Conservation (phyloP, 2,797 vertebrate species). For the Rhynchotus rufescens region DNA sequence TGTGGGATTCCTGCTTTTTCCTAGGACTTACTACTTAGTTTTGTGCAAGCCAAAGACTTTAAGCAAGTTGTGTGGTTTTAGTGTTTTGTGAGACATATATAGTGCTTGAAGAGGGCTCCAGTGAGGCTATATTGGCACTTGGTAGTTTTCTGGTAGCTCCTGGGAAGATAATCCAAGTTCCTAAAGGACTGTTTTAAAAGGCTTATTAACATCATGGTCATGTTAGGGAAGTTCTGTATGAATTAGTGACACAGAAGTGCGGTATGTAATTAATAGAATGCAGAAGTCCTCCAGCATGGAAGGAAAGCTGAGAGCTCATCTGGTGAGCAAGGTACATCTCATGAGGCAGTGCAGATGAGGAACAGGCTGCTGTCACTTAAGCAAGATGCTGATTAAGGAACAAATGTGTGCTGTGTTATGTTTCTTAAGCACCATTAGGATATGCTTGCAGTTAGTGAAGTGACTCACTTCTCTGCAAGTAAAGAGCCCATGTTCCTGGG, state of each 20-base stretch:
- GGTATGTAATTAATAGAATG: not conserved
- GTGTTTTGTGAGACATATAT: not conserved
- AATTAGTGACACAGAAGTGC: not conserved
- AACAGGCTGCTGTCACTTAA: not conserved
- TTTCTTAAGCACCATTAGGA: not conserved
- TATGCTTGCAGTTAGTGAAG: not conserved
- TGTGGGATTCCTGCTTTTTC: not conserved
- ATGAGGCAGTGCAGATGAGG: not conserved
- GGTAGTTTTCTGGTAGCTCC: not conserved
- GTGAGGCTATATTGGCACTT: fast-evolving
- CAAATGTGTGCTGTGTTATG: not conserved
- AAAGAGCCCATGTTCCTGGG: not conserved
- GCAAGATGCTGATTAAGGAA: not conserved
- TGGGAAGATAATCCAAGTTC: not conserved
- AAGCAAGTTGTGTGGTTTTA: not conserved
- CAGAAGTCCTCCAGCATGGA: not conserved
- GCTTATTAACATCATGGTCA: not conserved
- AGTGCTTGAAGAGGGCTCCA: fast-evolving
- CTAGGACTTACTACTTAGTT: not conserved
- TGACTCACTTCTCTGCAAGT: not conserved
- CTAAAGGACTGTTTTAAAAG: not conserved
- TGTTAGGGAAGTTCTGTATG: not conserved
- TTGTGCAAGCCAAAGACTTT: not conserved
- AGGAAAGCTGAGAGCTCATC: not conserved
- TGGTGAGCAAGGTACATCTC: not conserved